Percentiles rank a stretch among this genome's conserved stretches.
These are phyloP conservation scores for Protobothrops mucrosquamatus DNA, from an alignment of 2,113 vertebrate genomes.

Conservation along the genomic window DNA sequence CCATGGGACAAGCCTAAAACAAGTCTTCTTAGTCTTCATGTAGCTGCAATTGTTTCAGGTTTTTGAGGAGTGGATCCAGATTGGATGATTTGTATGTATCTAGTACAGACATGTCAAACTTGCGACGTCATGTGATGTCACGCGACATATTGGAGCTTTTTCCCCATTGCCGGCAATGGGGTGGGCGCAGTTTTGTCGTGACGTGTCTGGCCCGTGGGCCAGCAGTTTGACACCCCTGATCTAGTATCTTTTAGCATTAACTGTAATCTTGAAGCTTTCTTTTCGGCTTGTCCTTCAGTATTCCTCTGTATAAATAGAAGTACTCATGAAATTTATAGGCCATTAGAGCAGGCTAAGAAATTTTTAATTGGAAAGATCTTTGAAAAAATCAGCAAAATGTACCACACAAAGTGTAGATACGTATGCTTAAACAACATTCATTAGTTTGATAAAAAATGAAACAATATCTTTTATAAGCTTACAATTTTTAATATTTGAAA, in stretches of 20 bases:
- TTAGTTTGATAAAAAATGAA: background rate
- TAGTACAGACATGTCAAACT: too few species aligned
- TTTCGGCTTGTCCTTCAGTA: background rate
- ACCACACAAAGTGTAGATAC: background rate
- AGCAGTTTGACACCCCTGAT: too few species aligned
- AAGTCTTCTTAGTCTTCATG: background rate
- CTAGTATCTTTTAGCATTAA: background rate
- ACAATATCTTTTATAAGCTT: background rate
- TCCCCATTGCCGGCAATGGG: too few species aligned
- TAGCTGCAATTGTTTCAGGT: background rate
- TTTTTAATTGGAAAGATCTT: conserved; percentile 2
- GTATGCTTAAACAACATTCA: background rate
- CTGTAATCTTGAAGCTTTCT: background rate
- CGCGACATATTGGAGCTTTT: too few species aligned
- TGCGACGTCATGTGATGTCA: too few species aligned
- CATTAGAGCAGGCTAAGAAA: background rate
- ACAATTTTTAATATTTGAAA: background rate
- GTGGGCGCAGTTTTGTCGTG: too few species aligned
- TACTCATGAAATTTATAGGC: background rate
- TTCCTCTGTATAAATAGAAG: background rate
- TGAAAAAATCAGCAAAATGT: background rate
- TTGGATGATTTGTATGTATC: background rate
- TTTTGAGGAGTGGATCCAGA: background rate
- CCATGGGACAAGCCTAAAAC: background rate
- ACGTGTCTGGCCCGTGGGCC: too few species aligned